Conservation (phyloP, 2,888 invertebrate genomes). For the Rotaria magnacalcarata region DNA sequence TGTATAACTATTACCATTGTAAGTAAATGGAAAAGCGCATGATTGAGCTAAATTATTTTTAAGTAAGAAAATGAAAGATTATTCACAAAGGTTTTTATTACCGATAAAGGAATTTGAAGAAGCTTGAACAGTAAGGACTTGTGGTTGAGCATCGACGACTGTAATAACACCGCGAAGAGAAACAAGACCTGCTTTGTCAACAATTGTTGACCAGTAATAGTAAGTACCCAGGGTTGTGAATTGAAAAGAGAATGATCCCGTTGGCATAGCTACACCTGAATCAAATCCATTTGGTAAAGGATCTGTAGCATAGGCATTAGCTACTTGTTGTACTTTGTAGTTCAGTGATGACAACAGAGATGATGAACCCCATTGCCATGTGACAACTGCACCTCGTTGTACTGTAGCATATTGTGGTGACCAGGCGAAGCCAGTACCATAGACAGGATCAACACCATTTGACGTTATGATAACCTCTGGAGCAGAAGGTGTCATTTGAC, state of each 20-base stretch:
- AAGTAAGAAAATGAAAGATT: no score
- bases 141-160: slow-evolving; percentile 31
- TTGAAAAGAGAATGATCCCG: slow-evolving; percentile 39
- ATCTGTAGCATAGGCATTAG: slow-evolving; percentile 21
- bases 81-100: no score
- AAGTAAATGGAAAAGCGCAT: slow-evolving; percentile 39
- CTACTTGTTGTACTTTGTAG: slow-evolving; percentile 47
- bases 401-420: background rate
- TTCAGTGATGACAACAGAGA: slow-evolving; percentile 35
- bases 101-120: background rate
- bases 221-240: slow-evolving; percentile 40
- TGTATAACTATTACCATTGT: background rate
- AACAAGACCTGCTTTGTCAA: slow-evolving; percentile 19
- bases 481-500: background rate
- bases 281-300: slow-evolving; percentile 39
- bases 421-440: slow-evolving; percentile 1
- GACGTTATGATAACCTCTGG: background rate
- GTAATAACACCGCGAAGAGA: slow-evolving; percentile 35
- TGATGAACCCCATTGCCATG: slow-evolving; percentile 48
- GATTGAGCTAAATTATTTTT: slow-evolving; percentile 32
- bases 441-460: background rate
- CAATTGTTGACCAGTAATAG: slow-evolving; percentile 38
- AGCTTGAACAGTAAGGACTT: background rate
- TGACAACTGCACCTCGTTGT: slow-evolving; percentile 47
- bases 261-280: no score